phyloP scores from a whole-genome alignment of 2,888 invertebrate species.

The Lithosia quadra region DNA sequence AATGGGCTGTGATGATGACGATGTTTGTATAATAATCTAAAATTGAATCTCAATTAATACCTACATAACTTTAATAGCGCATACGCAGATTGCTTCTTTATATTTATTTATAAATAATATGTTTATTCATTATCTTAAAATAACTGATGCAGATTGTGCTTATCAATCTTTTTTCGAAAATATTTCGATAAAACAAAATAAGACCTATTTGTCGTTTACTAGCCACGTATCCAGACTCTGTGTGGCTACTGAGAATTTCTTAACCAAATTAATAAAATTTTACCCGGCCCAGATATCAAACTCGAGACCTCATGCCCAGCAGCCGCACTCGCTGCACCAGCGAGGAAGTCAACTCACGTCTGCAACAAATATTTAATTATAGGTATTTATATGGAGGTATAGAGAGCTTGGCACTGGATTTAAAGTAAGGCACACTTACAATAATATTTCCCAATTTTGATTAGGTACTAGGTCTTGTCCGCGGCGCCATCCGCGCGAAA shows the following conservation, averaged over 20 bases:
- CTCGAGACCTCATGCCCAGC: constrained; percentile 4
- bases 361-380: background rate
- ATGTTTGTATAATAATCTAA: background rate
- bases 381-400: background rate
- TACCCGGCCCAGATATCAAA: constrained; percentile 1
- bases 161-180: background rate
- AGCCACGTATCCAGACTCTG: background rate
- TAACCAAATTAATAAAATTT: background rate
- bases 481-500: background rate
- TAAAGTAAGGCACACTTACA: background rate
- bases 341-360: constrained; percentile 1
- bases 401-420: background rate
- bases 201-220: background rate
- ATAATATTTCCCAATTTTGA: background rate
- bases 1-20: background rate
- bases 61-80: background rate
- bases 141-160: background rate
- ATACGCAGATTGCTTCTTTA: background rate
- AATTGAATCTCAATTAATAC: constrained; percentile 2
- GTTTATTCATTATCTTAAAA: background rate
- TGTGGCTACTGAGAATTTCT: background rate
- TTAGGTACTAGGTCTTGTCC: background rate
- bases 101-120: background rate
- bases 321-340: constrained; percentile 1
- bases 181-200: background rate